Conservation (phyloP, 2,888 invertebrate genomes). For the Drosophila neoperkinsi region DNA sequence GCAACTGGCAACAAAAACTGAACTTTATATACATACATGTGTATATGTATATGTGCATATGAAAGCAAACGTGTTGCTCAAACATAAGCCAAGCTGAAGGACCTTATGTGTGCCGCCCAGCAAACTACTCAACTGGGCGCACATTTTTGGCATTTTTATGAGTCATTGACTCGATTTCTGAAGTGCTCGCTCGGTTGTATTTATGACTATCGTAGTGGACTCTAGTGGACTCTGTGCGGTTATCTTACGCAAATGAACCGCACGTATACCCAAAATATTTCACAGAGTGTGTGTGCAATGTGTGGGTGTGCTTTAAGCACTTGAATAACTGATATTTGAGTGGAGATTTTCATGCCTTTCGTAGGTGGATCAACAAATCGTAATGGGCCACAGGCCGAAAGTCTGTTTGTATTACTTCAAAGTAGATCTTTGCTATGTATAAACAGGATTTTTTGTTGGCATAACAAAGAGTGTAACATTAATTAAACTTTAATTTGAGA, state of each 20-base stretch:
- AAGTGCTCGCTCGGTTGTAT: slow-evolving; percentile 57
- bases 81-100: slow-evolving; percentile 33
- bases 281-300: neutral
- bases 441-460: neutral
- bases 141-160: slow-evolving; percentile 80
- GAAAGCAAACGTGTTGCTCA: slow-evolving; percentile 38
- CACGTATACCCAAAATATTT: slow-evolving; percentile 1
- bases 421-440: neutral
- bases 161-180: slow-evolving; percentile 80
- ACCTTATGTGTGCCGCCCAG: slow-evolving; percentile 25
- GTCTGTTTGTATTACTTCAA: slow-evolving; percentile 4
- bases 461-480: neutral
- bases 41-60: slow-evolving; percentile 44
- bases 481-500: neutral
- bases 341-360: slow-evolving; percentile 36
- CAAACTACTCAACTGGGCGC: slow-evolving; percentile 59
- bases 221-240: slow-evolving; percentile 26
- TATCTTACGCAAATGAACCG: slow-evolving; percentile 56
- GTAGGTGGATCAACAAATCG: slow-evolving; percentile 56
- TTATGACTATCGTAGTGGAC: slow-evolving; percentile 43
- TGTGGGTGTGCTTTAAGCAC: slow-evolving; percentile 26
- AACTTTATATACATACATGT: neutral
- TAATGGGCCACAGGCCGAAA: slow-evolving; percentile 26
- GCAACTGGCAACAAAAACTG: slow-evolving; percentile 39
- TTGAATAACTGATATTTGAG: slow-evolving; percentile 48